These are phyloP conservation scores for Pangasianodon hypophthalmus DNA, from an alignment of 2,113 vertebrate genomes.

Conservation along the genomic window DNA sequence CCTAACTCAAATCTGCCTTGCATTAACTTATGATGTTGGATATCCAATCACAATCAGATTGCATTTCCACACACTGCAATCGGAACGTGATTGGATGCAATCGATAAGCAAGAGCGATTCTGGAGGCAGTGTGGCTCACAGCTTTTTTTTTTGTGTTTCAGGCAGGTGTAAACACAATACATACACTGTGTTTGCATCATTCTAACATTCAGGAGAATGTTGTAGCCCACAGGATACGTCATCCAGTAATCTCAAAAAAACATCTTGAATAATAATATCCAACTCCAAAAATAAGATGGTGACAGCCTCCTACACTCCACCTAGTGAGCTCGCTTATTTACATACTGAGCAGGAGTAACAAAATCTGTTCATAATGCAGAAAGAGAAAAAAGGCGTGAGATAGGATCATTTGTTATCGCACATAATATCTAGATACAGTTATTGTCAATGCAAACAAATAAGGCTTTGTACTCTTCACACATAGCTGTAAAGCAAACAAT, in stretches of 20 bases:
- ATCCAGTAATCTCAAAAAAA: conserved; percentile 14
- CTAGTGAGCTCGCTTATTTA: conserved; percentile 1
- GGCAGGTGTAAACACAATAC: neutral
- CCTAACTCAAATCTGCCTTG: neutral
- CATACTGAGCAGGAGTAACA: conserved; percentile 13
- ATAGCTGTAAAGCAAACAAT: neutral
- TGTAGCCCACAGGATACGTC: neutral
- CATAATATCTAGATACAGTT: conserved; percentile 3
- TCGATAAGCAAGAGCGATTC: neutral
- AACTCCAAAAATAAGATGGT: neutral
- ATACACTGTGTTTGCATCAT: conserved; percentile 4
- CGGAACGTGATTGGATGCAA: neutral
- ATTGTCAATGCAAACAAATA: conserved; percentile 11
- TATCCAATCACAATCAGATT: neutral
- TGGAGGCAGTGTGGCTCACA: neutral
- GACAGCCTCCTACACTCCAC: conserved; percentile 30
- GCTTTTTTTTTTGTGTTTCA: neutral
- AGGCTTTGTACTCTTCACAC: neutral
- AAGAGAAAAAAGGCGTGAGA: conserved; percentile 4
- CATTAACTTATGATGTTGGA: neutral
- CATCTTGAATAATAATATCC: conserved; percentile 22
- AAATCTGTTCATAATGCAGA: neutral
- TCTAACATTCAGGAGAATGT: neutral
- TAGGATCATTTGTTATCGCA: neutral
- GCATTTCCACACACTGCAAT: neutral